Conservation (phyloP, 2,113 vertebrate species). For the Triplophysa rosa region DNA sequence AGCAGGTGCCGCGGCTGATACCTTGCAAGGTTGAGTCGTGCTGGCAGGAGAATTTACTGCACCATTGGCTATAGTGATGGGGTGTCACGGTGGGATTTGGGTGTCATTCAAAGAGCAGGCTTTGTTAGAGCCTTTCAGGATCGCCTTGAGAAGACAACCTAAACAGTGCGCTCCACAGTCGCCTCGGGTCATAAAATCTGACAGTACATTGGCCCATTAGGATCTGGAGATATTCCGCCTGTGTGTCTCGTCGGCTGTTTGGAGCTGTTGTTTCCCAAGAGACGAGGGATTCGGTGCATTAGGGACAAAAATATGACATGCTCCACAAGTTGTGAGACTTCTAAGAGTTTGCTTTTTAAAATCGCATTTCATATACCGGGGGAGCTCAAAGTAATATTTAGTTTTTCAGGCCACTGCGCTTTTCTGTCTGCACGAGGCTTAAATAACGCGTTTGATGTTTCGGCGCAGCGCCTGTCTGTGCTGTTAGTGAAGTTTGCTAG, state of each 20-base stretch:
- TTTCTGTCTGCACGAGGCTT: slow-evolving; percentile 14
- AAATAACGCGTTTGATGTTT: slow-evolving; percentile 37
- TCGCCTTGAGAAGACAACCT: slow-evolving; percentile 43
- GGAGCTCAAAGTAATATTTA: slow-evolving; percentile 19
- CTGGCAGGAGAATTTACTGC: slow-evolving; percentile 49
- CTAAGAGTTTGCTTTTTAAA: slow-evolving; percentile 45
- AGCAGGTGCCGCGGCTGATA: slow-evolving; percentile 51
- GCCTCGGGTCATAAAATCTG: slow-evolving; percentile 40
- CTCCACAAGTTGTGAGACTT: slow-evolving; percentile 20
- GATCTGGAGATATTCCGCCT: slow-evolving; percentile 43
- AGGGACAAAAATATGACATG: slow-evolving; percentile 33
- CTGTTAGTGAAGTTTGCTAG: slow-evolving; percentile 13
- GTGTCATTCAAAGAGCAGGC: slow-evolving; percentile 49
- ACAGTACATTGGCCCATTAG: slow-evolving; percentile 54
- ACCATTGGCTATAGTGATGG: slow-evolving; percentile 51
- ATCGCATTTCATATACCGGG: slow-evolving; percentile 35
- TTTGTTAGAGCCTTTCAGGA: slow-evolving; percentile 50
- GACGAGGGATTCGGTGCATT: not conserved
- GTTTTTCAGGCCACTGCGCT: slow-evolving; percentile 13
- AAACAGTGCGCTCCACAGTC: slow-evolving; percentile 21
- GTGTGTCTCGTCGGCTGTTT: slow-evolving; percentile 13
- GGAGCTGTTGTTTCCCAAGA: slow-evolving; percentile 3
- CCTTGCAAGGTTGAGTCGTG: slow-evolving; percentile 39
- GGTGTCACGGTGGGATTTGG: slow-evolving; percentile 46
- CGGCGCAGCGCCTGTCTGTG: slow-evolving; percentile 6